Conservation (phyloP, 2,888 invertebrate species). For the Ceriagrion tenellum region DNA sequence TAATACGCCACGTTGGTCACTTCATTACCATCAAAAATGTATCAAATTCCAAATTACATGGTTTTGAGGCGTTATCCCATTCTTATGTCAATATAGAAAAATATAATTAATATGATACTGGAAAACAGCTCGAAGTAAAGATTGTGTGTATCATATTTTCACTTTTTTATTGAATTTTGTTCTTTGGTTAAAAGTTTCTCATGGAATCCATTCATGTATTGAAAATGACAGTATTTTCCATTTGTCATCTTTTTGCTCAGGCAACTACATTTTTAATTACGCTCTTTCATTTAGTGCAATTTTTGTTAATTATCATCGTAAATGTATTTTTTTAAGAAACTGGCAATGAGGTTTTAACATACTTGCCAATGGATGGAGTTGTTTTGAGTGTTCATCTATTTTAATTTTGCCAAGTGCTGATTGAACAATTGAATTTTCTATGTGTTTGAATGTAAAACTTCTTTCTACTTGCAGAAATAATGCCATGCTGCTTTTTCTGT, state of each 20-base stretch:
- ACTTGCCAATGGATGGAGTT: background rate
- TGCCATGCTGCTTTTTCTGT: background rate
- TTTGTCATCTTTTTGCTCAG: background rate
- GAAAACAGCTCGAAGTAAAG: too few species aligned
- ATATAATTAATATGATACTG: too few species aligned
- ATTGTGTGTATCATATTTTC: background rate
- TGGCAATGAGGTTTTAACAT: background rate
- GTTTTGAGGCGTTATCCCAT: too few species aligned
- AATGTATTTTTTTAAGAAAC: background rate
- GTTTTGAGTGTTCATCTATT: background rate
- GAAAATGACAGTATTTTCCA: constrained; percentile 48
- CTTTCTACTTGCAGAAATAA: background rate
- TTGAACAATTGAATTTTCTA: background rate
- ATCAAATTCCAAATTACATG: too few species aligned
- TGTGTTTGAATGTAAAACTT: background rate
- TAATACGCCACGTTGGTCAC: too few species aligned
- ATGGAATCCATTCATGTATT: background rate
- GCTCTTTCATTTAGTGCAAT: background rate
- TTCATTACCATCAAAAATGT: too few species aligned
- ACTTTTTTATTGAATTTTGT: constrained; percentile 42
- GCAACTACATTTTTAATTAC: constrained; percentile 35
- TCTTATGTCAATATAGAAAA: too few species aligned
- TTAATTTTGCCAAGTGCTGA: background rate
- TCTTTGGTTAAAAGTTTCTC: background rate
- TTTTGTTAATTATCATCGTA: background rate